Base-by-base conservation (phyloP, 1,140 invertebrate species). In the Cecropterus lyciades region DNA sequence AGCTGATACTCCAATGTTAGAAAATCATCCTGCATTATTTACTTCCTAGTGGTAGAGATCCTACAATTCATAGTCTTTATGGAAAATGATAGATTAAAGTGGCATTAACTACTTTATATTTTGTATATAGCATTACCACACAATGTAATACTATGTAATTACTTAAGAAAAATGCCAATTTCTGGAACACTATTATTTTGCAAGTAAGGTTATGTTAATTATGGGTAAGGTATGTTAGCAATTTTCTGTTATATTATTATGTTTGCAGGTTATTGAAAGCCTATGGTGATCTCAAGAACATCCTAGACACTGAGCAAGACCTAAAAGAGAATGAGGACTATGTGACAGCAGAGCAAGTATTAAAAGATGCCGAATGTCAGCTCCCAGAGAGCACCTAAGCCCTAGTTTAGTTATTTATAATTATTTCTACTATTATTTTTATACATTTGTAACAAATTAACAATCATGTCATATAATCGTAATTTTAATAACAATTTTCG, bases 281-380 rank as follows among this genome's bases (percentile, higher is more conserved):
- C 33, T 95, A 93, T 74, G 94, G 95, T 67, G 96, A 98, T 64
- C 92, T 98, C 11, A 95, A 97, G 86, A 94, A 93, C 46, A 94
- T 95, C 56, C 79, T 98, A 33, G 94, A 96, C 65, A 94, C 94
- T 6, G 97, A 97, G 82, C 89, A 94, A 80, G 96, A 97, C 79
- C 93, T 98, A 3, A 95, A 95, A 82, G 96, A 97, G 75, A 87
- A 93, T 7, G 95, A 96, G 81, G 95, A 95, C 46, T 98, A 96
- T 68, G 82, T 92, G 14, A 93, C 94, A 46, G 97, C 97, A 0
- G 77, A 94, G 45, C 93, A 95, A 85, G 89, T 96, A 11, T 80
- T 98, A 7, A 93, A 94, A 74, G 96, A 96, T 62, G 96, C 96
- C 0, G 94, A 95, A 79, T 51, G 79, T n/a, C 94, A 96, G 48